Percentiles rank a stretch among this genome's conserved stretches.
Evolutionary conservation across 2,797 vertebrate genomes (phyloP).

Genomic region (Synaphobranchus kaupii): DNA sequence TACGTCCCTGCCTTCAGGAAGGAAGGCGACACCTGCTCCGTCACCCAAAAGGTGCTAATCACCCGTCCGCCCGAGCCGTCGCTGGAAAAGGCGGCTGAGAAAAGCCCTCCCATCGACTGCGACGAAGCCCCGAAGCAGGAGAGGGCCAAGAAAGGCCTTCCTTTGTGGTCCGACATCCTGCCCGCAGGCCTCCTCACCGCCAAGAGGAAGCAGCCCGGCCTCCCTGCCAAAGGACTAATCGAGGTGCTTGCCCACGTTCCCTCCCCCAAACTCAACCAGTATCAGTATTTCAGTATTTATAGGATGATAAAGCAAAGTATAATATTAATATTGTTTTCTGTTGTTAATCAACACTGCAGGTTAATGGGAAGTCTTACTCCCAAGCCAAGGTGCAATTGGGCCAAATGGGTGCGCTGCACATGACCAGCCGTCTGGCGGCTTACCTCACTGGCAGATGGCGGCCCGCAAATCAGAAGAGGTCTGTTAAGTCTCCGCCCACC

Average conservation of each 20-base stretch:
- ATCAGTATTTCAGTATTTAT: background rate
- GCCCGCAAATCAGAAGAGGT: conserved; percentile 67
- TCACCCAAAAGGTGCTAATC: conserved; percentile 84
- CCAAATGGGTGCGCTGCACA: conserved; percentile 90
- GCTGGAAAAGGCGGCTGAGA: background rate
- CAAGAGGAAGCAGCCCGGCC: conserved; percentile 61
- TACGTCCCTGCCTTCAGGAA: conserved; percentile 71
- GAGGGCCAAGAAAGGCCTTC: conserved; percentile 71
- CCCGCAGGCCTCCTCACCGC: conserved; percentile 81
- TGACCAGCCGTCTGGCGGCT: conserved; percentile 89
- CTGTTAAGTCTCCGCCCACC: conserved; percentile 68
- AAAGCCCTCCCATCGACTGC: background rate
- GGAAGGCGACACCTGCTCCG: conserved; percentile 66
- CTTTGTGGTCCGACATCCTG: conserved; percentile 76
- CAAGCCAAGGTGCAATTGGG: conserved; percentile 90
- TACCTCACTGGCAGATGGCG: conserved; percentile 84
- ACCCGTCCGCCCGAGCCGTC: conserved; percentile 57
- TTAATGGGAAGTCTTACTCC: conserved; percentile 88
- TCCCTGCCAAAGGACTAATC: conserved; percentile 55
- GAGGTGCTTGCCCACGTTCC: conserved; percentile 54
- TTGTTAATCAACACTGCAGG: conserved; percentile 65
- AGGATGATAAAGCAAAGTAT: background rate
- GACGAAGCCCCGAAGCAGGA: conserved; percentile 65
- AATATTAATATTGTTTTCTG: background rate
- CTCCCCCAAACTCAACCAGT: background rate